Base-by-base conservation (phyloP, 2,797 vertebrate species). In the Rallus crepitans region DNA sequence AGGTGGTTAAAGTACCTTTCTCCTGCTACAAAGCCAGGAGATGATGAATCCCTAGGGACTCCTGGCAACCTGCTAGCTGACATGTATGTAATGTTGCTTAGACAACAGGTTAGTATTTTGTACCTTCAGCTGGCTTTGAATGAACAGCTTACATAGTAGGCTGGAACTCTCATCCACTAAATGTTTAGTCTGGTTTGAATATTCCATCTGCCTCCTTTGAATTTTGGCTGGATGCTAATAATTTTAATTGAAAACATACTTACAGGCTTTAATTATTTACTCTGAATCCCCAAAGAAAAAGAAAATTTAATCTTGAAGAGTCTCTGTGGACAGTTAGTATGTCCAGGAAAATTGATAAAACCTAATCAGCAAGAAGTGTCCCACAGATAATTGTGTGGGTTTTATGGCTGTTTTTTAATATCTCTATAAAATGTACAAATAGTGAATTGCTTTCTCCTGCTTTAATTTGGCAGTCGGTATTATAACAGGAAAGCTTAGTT, bases 201-300 rank as follows among this genome's bases (percentile, higher is more conserved):
- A 84, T 84, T 89, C 65, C 83, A 80, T 87, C 84, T 92, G 75
- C 61, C 17, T 70, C 66, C 45, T 42, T 55, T 65, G 69, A 55
- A 25, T 69, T 91, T 93, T 92, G 79, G 53, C 87, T 88, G 66
- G 30, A 55, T 59, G 48, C 7, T 84, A 75, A 91, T 47, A 4
- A 45, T 75, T 89, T 89, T 87, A 89, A 94, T 72, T 92, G 76
- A 92, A 96, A 96, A n/a, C 3, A 3, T 23, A 31, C 61, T 82
- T 70, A 42, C 5, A 71, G n/a, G 9, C 45, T 75, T 94, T 77
- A 75, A 86, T 95, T 82, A 80, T 93, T 93, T 93, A 35, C 50
- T 65, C 48, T 39, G 50, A 85, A 91, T 81, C 68, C 75, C 71
- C 12, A 16, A 80, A 90, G 81, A 23, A 64, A 66, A 85, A 82